Percentiles rank a stretch among this genome's conserved stretches.
Evolutionary conservation across 2,888 invertebrate species (phyloP).

Genomic region (Smittia aterrima): DNA sequence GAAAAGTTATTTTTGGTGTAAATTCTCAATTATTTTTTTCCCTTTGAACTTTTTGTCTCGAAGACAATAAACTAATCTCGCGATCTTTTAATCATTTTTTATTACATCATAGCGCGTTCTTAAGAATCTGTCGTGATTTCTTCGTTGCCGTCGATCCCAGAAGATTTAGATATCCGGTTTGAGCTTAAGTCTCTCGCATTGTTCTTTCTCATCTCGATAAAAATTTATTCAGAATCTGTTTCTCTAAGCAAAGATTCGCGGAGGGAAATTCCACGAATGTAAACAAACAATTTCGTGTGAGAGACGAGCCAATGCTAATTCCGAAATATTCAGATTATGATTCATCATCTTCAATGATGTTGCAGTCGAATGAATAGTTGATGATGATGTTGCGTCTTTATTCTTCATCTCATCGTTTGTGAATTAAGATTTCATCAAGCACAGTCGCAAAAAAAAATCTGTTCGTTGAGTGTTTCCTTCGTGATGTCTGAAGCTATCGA

Average conservation of each 20-base stretch:
- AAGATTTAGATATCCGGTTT: not conserved
- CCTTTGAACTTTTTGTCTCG: too few species aligned
- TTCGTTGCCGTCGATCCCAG: not conserved
- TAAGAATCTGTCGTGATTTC: conserved; percentile 14
- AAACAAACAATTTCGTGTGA: not conserved
- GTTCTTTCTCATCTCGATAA: conserved; percentile 1
- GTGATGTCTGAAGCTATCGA: not conserved
- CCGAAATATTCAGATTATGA: conserved; percentile 6
- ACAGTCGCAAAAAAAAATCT: not conserved
- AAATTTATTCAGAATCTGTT: not conserved
- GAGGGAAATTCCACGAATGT: conserved; percentile 2
- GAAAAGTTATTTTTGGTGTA: too few species aligned
- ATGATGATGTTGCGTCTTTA: conserved; percentile 22
- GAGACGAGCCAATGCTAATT: too few species aligned
- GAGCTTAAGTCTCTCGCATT: conserved; percentile 1
- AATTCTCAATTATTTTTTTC: too few species aligned
- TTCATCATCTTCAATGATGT: not conserved
- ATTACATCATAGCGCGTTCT: not conserved
- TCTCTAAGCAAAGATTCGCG: not conserved
- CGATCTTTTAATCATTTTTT: conserved; percentile 18
- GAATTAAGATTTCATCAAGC: conserved; percentile 19
- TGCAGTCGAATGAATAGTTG: conserved; percentile 9
- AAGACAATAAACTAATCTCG: conserved; percentile 7
- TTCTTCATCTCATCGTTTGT: not conserved
- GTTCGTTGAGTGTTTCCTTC: not conserved